A percentile compares a stretch with the other conserved stretches of the same genome.
Evolutionary conservation across 2,797 vertebrate genomes (phyloP).

Genomic region (Scarus forsteni): DNA sequence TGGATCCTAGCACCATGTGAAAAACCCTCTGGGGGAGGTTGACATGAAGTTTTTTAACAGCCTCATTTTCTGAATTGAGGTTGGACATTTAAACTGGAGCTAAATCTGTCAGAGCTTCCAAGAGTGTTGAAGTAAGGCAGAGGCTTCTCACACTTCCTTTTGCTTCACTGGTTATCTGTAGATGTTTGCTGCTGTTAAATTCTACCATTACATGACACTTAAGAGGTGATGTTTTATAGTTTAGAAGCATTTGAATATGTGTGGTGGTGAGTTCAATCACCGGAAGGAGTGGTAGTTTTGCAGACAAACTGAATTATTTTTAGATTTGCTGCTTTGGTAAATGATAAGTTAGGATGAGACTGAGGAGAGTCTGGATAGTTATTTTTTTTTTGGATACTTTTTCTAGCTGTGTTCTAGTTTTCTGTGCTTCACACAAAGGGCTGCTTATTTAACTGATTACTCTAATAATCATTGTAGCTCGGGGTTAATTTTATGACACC

Average conservation of each 20-base stretch:
- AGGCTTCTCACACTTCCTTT: conserved; percentile 16
- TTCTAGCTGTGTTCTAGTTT: too few species aligned
- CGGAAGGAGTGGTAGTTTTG: conserved; percentile 1
- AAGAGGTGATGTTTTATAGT: conserved; percentile 24
- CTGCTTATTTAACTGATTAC: too few species aligned
- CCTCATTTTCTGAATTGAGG: conserved; percentile 53
- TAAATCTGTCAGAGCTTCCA: conserved; percentile 62
- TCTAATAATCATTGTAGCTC: too few species aligned
- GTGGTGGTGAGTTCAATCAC: conserved; percentile 17
- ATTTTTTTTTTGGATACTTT: too few species aligned
- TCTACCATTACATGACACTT: neutral
- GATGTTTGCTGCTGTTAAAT: conserved; percentile 7
- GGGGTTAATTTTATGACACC: too few species aligned
- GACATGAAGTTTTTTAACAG: conserved; percentile 48
- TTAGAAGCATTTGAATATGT: conserved; percentile 4
- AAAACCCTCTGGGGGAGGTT: conserved; percentile 58
- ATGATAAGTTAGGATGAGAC: neutral
- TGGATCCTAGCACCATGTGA: conserved; percentile 35
- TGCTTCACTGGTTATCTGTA: conserved; percentile 23
- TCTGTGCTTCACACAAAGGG: too few species aligned
- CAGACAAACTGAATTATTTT: conserved; percentile 15
- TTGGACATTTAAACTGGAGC: conserved; percentile 69
- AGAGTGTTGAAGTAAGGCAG: conserved; percentile 29
- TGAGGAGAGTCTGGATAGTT: too few species aligned
- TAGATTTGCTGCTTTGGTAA: conserved; percentile 2